These are phyloP conservation scores for Dasypogon diadema DNA, from an alignment of 2,888 invertebrate genomes.

Conservation along the genomic window DNA sequence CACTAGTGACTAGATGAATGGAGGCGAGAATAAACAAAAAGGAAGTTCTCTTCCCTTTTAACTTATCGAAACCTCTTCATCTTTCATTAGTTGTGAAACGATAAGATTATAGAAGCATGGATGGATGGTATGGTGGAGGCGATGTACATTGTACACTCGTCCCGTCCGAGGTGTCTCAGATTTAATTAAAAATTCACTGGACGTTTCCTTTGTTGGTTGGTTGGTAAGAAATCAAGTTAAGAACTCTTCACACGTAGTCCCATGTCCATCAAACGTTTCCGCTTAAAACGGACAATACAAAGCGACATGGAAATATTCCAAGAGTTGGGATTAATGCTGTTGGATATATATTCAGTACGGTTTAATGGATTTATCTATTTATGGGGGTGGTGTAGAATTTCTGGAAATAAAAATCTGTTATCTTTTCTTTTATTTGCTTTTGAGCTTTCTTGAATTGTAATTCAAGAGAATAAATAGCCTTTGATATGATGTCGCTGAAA, in stretches of 20 bases:
- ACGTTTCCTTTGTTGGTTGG: constrained; percentile 4
- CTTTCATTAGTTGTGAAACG: neutral
- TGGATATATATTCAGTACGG: neutral
- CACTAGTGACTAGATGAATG: neutral
- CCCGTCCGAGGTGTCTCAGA: constrained; percentile 15
- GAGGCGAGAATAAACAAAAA: neutral
- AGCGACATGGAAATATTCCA: constrained; percentile 1
- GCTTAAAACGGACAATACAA: constrained; percentile 19
- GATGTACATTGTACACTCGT: neutral
- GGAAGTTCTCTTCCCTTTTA: neutral
- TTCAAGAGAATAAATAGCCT: too few species aligned
- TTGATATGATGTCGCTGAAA: too few species aligned
- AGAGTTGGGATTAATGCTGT: neutral
- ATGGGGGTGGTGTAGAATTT: neutral
- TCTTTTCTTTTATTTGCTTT: neutral
- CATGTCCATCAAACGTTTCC: constrained; percentile 51
- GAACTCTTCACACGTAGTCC: constrained; percentile 42
- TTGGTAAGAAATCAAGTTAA: constrained; percentile 7
- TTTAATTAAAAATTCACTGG: constrained; percentile 34
- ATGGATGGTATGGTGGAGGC: too few species aligned
- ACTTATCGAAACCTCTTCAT: neutral
- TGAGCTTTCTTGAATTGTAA: neutral
- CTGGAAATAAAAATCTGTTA: neutral
- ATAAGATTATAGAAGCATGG: too few species aligned
- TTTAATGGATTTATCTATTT: neutral